A percentile compares a stretch with the other conserved stretches of the same genome.
Conservation (phyloP, 2,113 vertebrate genomes). For the Ctenodactylus gundi region DNA sequence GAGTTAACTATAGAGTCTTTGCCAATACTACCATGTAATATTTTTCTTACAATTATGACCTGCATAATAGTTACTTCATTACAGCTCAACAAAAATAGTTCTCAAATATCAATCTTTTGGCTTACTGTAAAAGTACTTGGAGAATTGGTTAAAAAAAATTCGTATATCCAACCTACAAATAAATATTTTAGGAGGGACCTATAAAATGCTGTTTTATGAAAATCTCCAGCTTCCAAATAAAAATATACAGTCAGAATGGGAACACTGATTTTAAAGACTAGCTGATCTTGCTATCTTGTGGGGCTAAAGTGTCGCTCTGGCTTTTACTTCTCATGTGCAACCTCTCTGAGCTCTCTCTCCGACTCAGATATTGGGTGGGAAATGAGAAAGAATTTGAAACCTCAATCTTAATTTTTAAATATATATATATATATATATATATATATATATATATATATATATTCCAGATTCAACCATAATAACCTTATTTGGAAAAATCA, state of each 20-base stretch:
- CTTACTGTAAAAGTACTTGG: background rate
- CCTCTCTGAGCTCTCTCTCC: background rate
- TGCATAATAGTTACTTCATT: background rate
- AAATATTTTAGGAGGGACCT: background rate
- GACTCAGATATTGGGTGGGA: background rate
- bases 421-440: background rate
- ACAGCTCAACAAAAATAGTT: background rate
- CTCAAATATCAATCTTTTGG: background rate
- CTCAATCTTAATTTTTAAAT: background rate
- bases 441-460: background rate
- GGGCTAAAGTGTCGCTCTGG: background rate
- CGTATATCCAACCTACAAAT: background rate
- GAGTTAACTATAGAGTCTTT: background rate
- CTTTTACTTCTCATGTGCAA: background rate
- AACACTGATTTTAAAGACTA: background rate
- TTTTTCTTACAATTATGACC: background rate
- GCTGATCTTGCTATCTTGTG: background rate
- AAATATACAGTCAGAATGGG: background rate
- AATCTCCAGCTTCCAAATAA: background rate
- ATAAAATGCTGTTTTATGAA: background rate
- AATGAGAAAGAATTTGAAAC: background rate
- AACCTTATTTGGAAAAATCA: background rate
- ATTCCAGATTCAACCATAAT: background rate
- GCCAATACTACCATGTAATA: background rate
- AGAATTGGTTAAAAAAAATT: slow-evolving; percentile 23